Percentiles rank a stretch among this genome's conserved stretches.
phyloP scores from a whole-genome alignment of 2,797 vertebrate genomes.

The Prionace glauca region DNA sequence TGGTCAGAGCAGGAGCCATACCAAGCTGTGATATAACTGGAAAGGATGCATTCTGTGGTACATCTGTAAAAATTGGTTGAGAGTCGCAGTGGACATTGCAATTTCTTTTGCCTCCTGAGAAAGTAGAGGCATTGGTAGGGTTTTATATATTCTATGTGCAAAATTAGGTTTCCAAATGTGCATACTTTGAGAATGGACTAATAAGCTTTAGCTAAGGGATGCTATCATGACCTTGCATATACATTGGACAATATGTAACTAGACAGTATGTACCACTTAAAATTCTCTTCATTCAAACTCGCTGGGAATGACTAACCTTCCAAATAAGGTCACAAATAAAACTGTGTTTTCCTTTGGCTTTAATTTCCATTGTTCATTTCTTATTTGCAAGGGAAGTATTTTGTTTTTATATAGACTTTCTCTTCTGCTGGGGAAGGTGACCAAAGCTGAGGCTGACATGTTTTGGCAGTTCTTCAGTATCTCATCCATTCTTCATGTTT shows the following conservation, averaged over 20 bases:
- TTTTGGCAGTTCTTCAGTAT: background rate
- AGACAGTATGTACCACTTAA: background rate
- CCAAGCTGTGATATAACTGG: no score
- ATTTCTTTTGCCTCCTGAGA: no score
- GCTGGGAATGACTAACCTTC: background rate
- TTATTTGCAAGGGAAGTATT: background rate
- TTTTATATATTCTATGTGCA: background rate
- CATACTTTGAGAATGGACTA: background rate
- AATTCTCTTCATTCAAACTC: background rate
- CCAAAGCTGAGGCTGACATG: background rate
- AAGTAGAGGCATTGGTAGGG: no score
- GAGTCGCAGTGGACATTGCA: no score
- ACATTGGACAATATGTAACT: background rate
- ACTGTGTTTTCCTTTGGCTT: background rate
- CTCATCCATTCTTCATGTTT: background rate
- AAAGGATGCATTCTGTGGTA: no score
- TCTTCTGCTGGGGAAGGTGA: background rate
- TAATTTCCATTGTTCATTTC: background rate
- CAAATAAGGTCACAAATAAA: background rate
- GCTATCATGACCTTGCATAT: background rate
- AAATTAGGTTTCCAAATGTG: background rate
- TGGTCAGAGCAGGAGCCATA: no score
- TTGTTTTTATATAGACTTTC: background rate
- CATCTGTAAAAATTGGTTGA: no score
- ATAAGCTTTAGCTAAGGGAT: background rate